A percentile compares a stretch with the other conserved stretches of the same genome.
Conservation (phyloP, 2,113 vertebrate species). For the Anarhynchus alexandrinus region DNA sequence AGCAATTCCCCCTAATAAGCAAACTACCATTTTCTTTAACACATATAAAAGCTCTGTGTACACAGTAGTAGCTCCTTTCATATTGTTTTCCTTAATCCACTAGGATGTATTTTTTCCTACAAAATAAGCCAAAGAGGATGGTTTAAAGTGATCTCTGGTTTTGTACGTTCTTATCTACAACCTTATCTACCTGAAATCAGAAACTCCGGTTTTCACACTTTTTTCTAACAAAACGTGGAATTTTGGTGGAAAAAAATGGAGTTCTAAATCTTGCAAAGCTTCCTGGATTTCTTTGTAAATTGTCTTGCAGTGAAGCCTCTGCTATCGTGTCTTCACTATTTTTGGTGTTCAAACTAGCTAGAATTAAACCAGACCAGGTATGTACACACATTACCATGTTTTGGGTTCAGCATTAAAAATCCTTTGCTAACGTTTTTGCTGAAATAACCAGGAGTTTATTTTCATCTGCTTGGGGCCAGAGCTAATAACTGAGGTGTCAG, state of each 20-base stretch:
- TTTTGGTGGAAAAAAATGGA: neutral
- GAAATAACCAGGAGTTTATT: neutral
- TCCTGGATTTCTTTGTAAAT: neutral
- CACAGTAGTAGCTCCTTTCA: neutral
- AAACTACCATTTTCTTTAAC: neutral
- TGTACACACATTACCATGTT: neutral
- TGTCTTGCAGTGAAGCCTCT: neutral
- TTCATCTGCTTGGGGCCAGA: neutral
- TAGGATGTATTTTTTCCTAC: neutral
- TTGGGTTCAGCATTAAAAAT: neutral
- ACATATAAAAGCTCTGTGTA: fast-evolving
- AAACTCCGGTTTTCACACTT: neutral
- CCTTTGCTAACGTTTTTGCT: neutral
- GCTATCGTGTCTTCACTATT: neutral
- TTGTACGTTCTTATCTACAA: neutral
- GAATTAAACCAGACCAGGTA: neutral
- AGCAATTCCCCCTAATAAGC: neutral
- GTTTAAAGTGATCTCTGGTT: neutral
- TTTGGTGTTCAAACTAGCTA: neutral
- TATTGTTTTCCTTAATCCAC: neutral
- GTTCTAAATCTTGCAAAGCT: neutral
- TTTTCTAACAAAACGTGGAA: neutral
- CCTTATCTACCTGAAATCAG: neutral
- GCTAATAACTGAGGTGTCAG: neutral
- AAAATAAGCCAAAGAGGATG: neutral